Evolutionary conservation across 2,113 vertebrate genomes (phyloP).

Genomic region (Osmerus eperlanus): DNA sequence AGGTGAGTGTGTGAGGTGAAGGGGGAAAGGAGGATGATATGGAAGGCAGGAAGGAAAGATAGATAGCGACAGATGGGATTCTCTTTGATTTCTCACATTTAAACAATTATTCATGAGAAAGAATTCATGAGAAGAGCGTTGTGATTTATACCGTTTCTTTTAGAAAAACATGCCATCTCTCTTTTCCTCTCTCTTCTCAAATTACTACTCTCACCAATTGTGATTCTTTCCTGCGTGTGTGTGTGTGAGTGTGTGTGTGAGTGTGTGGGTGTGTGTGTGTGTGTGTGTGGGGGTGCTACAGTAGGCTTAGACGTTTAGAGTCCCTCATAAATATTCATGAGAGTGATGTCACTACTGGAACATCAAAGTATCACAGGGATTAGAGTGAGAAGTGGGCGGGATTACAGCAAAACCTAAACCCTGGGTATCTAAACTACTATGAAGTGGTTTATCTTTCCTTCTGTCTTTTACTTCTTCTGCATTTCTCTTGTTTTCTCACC

Average conservation of each 20-base stretch:
- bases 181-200: background rate
- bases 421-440: background rate
- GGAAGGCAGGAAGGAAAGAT: too few relatives aligned
- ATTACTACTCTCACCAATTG: too few relatives aligned
- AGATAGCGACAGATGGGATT: background rate
- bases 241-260: background rate
- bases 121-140: background rate
- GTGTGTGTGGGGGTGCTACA: background rate
- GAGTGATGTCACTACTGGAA: background rate
- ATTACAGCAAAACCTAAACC: too few relatives aligned
- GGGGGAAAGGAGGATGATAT: background rate
- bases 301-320: background rate
- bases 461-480: too few relatives aligned
- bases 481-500: too few relatives aligned
- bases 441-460: background rate
- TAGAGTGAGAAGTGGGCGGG: background rate
- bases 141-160: background rate
- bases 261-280: background rate
- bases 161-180: background rate
- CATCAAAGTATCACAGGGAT: background rate
- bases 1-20: constrained; percentile 9
- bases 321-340: background rate
- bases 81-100: too few relatives aligned
- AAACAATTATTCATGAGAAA: background rate
- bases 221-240: background rate